Conservation (phyloP, 2,888 invertebrate species). For the Trypoxylon attenuatum region DNA sequence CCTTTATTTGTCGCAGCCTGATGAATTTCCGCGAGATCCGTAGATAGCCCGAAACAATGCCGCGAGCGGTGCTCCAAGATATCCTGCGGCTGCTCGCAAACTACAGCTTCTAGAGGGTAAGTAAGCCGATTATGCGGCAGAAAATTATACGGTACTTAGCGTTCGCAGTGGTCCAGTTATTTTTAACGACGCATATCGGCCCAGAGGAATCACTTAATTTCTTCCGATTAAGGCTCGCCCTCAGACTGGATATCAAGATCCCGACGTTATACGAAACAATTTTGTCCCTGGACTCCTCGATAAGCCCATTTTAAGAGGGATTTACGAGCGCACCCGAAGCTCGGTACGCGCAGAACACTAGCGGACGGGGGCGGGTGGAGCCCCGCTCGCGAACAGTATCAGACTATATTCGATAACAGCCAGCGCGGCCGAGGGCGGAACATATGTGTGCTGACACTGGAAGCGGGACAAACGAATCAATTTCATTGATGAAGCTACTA, state of each 20-base stretch:
- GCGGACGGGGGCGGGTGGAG: not conserved
- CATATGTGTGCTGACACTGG: slow-evolving; percentile 15
- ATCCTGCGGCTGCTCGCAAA: no score
- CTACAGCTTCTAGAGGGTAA: not conserved
- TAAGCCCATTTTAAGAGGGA: not conserved
- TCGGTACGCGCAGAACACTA: not conserved
- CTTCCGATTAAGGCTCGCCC: not conserved
- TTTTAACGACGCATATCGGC: no score
- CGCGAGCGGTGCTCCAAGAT: not conserved
- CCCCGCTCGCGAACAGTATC: slow-evolving; percentile 24
- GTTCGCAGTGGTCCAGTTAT: no score
- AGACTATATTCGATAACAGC: slow-evolving; percentile 29
- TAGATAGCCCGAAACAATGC: not conserved
- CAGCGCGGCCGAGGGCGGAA: slow-evolving; percentile 10
- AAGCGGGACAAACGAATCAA: slow-evolving; percentile 60
- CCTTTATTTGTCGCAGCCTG: slow-evolving; percentile 10
- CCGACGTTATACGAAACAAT: not conserved
- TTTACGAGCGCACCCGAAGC: not conserved
- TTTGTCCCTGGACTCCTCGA: not conserved
- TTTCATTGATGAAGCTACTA: slow-evolving; percentile 71
- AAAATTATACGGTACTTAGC: not conserved
- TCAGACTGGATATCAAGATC: not conserved
- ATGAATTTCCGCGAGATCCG: slow-evolving; percentile 6
- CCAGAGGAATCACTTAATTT: not conserved
- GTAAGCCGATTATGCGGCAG: not conserved